These are phyloP conservation scores for Ariolimax columbianus DNA, from an alignment of 2,888 invertebrate genomes.

Conservation along the genomic window DNA sequence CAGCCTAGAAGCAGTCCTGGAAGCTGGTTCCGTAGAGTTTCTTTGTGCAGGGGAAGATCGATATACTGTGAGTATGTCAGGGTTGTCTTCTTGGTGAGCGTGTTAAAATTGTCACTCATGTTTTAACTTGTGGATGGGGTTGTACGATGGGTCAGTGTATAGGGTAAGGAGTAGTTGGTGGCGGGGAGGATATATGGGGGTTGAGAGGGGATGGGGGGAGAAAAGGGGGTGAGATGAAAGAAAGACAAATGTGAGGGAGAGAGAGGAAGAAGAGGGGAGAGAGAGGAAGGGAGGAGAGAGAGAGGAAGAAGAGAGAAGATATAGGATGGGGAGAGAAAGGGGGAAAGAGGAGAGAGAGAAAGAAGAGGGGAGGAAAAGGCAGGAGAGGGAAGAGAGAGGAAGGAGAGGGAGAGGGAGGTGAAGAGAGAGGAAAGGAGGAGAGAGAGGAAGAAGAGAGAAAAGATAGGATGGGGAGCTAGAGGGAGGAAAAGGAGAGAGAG, in stretches of 20 bases:
- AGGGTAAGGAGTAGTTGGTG: no score
- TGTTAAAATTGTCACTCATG: no score
- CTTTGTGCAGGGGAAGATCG: not conserved
- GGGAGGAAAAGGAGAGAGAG: not conserved
- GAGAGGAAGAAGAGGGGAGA: not conserved
- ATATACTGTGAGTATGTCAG: not conserved
- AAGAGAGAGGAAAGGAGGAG: not conserved
- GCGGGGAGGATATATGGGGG: not conserved
- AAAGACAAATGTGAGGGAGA: not conserved
- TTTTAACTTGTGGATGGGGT: no score
- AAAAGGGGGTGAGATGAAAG: not conserved
- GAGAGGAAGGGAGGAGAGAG: not conserved
- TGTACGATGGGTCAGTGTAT: no score
- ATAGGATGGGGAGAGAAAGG: not conserved
- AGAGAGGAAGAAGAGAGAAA: not conserved
- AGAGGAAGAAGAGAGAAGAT: not conserved
- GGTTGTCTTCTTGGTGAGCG: no score
- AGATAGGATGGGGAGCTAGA: not conserved
- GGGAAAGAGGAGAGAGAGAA: not conserved
- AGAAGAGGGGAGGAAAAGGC: not conserved
- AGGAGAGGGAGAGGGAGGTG: not conserved
- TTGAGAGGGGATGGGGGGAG: not conserved
- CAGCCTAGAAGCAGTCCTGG: not conserved
- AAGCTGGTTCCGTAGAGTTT: not conserved
- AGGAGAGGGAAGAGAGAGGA: not conserved